A percentile compares a stretch with the other conserved stretches of the same genome.
phyloP scores from a whole-genome alignment of 2,113 vertebrate genomes.

The Sarotherodon lohbergeri region DNA sequence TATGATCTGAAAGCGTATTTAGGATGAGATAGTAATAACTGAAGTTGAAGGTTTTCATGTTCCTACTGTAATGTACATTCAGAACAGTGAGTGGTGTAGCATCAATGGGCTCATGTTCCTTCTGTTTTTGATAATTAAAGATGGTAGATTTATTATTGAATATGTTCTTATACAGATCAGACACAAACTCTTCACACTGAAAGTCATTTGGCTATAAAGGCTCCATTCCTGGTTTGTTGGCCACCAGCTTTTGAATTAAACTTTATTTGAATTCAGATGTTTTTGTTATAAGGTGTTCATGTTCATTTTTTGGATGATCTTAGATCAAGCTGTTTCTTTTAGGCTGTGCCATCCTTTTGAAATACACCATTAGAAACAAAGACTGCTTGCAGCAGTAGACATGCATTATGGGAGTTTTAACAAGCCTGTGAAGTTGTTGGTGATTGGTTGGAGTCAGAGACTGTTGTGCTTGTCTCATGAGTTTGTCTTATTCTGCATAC shows the following conservation, averaged over 20 bases:
- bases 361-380: not conserved
- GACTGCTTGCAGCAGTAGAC: not conserved
- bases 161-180: not conserved
- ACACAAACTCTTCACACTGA: not conserved
- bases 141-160: not conserved
- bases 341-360: not conserved
- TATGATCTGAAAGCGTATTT: not conserved
- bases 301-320: not conserved
- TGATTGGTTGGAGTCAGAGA: slow-evolving; percentile 13
- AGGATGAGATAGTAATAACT: not conserved
- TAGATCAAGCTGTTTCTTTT: not conserved
- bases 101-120: not conserved
- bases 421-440: not conserved
- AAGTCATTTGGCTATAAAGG: not conserved
- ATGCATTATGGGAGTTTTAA: not conserved
- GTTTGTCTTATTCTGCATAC: slow-evolving; percentile 27
- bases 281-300: not conserved
- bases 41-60: not conserved
- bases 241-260: not conserved
- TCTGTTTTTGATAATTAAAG: not conserved
- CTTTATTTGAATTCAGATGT: not conserved
- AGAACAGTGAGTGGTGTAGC: not conserved
- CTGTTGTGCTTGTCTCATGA: not conserved
- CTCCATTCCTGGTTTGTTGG: not conserved
- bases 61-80: not conserved